Evolutionary conservation across 2,888 invertebrate species (phyloP).

Genomic region (Plagodis pulveraria): DNA sequence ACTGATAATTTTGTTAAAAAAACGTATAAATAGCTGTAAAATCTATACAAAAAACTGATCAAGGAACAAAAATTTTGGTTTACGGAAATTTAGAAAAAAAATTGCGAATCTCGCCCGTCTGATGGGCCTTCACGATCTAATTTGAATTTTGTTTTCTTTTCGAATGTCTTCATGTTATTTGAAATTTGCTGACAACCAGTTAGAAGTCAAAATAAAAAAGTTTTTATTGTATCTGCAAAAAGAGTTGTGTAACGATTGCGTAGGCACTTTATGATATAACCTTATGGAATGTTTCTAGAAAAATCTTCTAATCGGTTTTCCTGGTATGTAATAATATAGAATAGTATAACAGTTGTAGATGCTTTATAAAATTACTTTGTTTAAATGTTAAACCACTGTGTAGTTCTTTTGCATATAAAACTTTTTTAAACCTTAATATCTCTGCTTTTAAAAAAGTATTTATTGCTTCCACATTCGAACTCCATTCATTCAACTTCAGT

Average conservation of each 20-base stretch:
- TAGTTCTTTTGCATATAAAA: not conserved
- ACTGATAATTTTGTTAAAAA: constrained; percentile 70
- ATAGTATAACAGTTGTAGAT: no score
- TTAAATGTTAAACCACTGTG: not conserved
- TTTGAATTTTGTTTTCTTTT: constrained; percentile 66
- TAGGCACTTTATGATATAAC: no score
- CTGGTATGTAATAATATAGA: no score
- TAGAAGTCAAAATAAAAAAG: constrained; percentile 1
- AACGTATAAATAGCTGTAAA: constrained; percentile 59
- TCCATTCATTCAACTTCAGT: constrained; percentile 34
- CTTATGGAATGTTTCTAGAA: no score
- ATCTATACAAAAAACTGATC: constrained; percentile 56
- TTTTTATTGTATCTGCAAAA: not conserved
- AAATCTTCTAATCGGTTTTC: no score
- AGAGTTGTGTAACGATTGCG: no score
- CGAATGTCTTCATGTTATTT: constrained; percentile 45
- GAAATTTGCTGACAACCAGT: constrained; percentile 40
- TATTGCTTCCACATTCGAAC: constrained; percentile 4
- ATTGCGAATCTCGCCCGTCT: constrained; percentile 68
- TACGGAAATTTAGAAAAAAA: constrained; percentile 78
- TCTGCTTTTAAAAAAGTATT: not conserved
- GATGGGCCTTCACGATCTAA: constrained; percentile 66
- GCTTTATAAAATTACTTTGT: no score
- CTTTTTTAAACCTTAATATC: not conserved
- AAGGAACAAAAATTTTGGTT: constrained; percentile 66